phyloP scores from a whole-genome alignment of 2,797 vertebrate species.

The Pangasius krempfi region DNA sequence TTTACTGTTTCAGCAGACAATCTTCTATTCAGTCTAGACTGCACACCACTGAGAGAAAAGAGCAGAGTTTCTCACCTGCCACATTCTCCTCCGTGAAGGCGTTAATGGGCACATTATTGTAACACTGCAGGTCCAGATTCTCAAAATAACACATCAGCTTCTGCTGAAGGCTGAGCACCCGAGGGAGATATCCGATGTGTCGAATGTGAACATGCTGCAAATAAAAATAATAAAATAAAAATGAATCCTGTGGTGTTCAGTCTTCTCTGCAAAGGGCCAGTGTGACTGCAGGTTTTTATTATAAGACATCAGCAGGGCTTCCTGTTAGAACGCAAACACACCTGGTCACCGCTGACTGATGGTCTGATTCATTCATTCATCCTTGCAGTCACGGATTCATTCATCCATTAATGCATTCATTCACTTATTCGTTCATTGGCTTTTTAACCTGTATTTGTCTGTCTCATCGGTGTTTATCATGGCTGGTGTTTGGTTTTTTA shows the following conservation, averaged over 20 bases:
- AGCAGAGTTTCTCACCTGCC: constrained; percentile 27
- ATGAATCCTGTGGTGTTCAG: neutral
- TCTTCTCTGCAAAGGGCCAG: neutral
- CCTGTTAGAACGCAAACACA: neutral
- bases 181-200: constrained; percentile 47
- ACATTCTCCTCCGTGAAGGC: constrained; percentile 31
- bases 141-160: constrained; percentile 43
- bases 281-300: neutral
- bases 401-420: neutral
- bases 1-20: no score
- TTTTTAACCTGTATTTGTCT: no score
- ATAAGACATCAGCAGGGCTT: neutral
- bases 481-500: no score
- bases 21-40: no score
- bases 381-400: neutral
- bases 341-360: neutral
- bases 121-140: constrained; percentile 39
- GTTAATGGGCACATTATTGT: constrained; percentile 18
- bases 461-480: no score
- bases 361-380: neutral
- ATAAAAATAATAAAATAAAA: neutral
- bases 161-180: constrained; percentile 46
- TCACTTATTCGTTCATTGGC: neutral
- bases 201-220: constrained; percentile 36
- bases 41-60: no score